Percentiles rank a stretch among this genome's conserved stretches.
These are phyloP conservation scores for Turritopsis rubra DNA, from an alignment of 30 jellyfish, hydroid and myxozoan species.

Conservation along the genomic window DNA sequence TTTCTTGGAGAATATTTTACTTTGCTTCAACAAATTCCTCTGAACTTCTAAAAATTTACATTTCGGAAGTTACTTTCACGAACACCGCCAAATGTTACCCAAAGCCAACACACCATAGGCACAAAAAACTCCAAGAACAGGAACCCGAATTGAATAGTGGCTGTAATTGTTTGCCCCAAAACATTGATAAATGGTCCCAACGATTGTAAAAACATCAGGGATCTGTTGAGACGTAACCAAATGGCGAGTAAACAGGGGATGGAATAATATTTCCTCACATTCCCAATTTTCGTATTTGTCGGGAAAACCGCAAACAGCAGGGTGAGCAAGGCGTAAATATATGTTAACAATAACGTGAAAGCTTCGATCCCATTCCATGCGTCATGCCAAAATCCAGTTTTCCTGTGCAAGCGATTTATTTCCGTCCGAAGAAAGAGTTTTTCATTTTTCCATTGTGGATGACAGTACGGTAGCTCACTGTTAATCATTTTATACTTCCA, in stretches of 20 bases:
- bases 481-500: not conserved
- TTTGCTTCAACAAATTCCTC: too few species aligned
- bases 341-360: not conserved
- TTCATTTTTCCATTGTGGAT: constrained; percentile 18
- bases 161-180: constrained; percentile 12
- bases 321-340: not conserved
- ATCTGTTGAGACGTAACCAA: constrained; percentile 17
- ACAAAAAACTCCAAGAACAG: constrained; percentile 19
- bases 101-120: not conserved
- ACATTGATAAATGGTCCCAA: not conserved
- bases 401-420: not conserved
- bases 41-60: too few species aligned
- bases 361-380: constrained; percentile 16
- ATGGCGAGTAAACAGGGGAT: not conserved
- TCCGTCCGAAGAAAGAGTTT: not conserved
- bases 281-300: not conserved
- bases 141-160: not conserved
- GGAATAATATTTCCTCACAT: constrained; percentile 6
- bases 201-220: not conserved
- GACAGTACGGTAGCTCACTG: not conserved
- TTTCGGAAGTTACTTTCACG: not conserved
- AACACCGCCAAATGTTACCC: constrained; percentile 15
- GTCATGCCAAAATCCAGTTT: constrained; percentile 4
- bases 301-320: not conserved
- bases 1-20: too few species aligned